Percentiles rank a stretch among this genome's conserved stretches.
These are phyloP conservation scores for Scolopax bukidnonensis DNA, from an alignment of 2,797 vertebrate species.

Conservation along the genomic window DNA sequence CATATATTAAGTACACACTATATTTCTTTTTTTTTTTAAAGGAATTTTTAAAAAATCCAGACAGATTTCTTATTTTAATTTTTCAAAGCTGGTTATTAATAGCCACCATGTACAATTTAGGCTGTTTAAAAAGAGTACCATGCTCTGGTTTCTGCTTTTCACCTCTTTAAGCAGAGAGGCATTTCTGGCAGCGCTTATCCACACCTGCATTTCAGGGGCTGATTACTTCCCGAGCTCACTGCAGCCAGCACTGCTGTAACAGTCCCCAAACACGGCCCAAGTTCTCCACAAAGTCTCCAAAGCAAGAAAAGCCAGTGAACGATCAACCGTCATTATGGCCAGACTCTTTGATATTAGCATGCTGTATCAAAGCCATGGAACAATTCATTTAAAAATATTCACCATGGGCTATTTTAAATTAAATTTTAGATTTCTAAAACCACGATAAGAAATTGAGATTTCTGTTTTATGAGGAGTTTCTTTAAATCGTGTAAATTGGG, in stretches of 20 bases:
- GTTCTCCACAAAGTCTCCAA: neutral
- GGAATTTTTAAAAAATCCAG: too few relatives aligned
- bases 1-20: neutral
- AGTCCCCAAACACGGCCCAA: neutral
- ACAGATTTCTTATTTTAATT: neutral
- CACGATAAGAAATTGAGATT: neutral
- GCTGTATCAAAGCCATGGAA: constrained; percentile 15
- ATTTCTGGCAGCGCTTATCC: neutral
- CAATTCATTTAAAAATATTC: constrained; percentile 4
- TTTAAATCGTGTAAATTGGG: neutral
- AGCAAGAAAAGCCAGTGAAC: neutral
- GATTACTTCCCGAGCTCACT: rapidly evolving
- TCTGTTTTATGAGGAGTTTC: neutral
- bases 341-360: neutral
- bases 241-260: neutral
- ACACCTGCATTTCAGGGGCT: neutral
- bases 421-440: neutral
- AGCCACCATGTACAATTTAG: rapidly evolving
- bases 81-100: neutral
- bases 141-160: neutral
- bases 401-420: neutral
- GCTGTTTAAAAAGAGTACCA: neutral
- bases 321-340: neutral
- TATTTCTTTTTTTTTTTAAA: neutral
- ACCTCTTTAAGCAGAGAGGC: neutral